These are phyloP conservation scores for Deilephila elpenor DNA, from an alignment of 2,888 invertebrate genomes.

Conservation along the genomic window DNA sequence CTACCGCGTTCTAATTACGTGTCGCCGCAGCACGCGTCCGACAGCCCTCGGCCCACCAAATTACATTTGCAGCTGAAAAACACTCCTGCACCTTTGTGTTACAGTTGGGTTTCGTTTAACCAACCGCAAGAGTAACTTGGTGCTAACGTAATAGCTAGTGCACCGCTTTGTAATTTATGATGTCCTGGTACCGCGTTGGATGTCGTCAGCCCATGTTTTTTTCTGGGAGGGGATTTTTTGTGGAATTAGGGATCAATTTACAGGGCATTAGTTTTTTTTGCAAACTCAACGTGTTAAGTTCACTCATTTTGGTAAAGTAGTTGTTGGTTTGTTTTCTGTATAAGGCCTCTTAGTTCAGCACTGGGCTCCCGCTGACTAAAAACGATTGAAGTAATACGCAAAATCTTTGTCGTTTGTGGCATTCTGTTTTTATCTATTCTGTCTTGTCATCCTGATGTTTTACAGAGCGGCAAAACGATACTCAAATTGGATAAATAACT, in stretches of 20 bases:
- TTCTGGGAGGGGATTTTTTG: neutral
- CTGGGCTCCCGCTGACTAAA: too few species aligned
- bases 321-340: too few species aligned
- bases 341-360: too few species aligned
- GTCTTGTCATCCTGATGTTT: too few species aligned
- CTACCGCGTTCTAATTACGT: conserved; percentile 50
- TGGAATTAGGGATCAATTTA: conserved; percentile 15
- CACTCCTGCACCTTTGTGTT: neutral
- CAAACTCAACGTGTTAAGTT: neutral
- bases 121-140: conserved; percentile 36
- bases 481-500: too few species aligned
- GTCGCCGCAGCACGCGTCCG: conserved; percentile 43
- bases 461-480: too few species aligned
- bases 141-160: conserved; percentile 48
- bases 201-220: conserved; percentile 50
- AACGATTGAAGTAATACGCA: too few species aligned
- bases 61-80: conserved; percentile 5
- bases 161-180: conserved; percentile 67
- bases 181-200: conserved; percentile 63
- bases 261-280: neutral
- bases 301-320: neutral
- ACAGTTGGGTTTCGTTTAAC: neutral
- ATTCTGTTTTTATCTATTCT: too few species aligned
- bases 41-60: conserved; percentile 36
- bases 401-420: too few species aligned